Percentiles rank a stretch among this genome's conserved stretches.
Conservation (phyloP, 2,888 invertebrate genomes). For the Platycheirus rosarum region DNA sequence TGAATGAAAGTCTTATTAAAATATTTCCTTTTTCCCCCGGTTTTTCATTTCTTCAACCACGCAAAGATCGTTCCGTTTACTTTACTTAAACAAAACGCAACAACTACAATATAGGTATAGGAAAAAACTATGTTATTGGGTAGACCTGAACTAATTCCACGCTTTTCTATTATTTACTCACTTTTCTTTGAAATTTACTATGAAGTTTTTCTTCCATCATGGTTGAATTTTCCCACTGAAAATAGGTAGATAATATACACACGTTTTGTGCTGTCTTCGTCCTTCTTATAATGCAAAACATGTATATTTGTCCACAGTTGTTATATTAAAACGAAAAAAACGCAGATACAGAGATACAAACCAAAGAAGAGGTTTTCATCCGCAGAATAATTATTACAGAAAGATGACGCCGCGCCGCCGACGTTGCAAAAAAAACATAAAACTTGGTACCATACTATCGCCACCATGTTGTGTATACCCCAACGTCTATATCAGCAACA, state of each 20-base stretch:
- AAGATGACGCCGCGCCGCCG: conserved; percentile 35
- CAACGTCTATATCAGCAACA: conserved; percentile 36
- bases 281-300: conserved; percentile 33
- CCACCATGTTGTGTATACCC: conserved; percentile 2
- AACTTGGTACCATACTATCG: conserved; percentile 5
- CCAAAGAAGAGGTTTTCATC: conserved; percentile 34
- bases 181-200: conserved; percentile 26
- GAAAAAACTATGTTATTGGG: conserved; percentile 39
- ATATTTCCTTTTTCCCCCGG: conserved; percentile 3
- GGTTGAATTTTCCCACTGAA: conserved; percentile 62
- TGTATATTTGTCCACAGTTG: conserved; percentile 38
- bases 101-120: no score
- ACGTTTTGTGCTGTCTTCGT: conserved; percentile 10
- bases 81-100: not conserved
- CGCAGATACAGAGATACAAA: conserved; percentile 2
- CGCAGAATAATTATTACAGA: conserved; percentile 53
- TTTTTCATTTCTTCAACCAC: not conserved
- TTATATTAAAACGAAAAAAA: not conserved
- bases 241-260: no score
- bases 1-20: conserved; percentile 29
- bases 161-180: conserved; percentile 40
- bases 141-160: conserved; percentile 55
- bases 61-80: no score
- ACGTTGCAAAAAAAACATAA: conserved; percentile 20
- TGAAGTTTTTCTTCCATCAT: conserved; percentile 16